A percentile compares a stretch with the other conserved stretches of the same genome.
phyloP scores from a whole-genome alignment of 1,140 invertebrate genomes.

The Coelopa frigida region DNA sequence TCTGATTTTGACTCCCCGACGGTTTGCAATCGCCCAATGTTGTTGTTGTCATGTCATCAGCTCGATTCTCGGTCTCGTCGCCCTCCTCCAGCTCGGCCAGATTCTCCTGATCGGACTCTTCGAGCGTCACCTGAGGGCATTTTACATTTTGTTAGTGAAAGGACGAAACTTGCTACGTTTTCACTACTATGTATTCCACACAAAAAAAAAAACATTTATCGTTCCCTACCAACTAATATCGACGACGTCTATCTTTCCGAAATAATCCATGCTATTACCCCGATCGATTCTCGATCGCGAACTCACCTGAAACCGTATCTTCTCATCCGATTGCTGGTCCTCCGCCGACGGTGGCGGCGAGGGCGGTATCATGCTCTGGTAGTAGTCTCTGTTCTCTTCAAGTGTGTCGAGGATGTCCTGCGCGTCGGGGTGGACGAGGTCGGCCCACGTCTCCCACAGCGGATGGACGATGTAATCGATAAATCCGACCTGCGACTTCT shows the following conservation, averaged over 20 bases:
- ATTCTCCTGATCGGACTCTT: slow-evolving; percentile 61
- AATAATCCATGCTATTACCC: background rate
- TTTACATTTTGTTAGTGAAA: no score
- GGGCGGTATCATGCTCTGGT: slow-evolving; percentile 78
- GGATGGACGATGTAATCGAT: slow-evolving; percentile 99
- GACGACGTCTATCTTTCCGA: background rate
- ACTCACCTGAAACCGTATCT: slow-evolving; percentile 60
- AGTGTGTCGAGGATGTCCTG: slow-evolving; percentile 95
- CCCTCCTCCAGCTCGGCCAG: slow-evolving; percentile 58
- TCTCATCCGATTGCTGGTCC: slow-evolving; percentile 49
- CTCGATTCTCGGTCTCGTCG: slow-evolving; percentile 49
- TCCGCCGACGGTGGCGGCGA: slow-evolving; percentile 63
- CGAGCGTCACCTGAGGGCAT: slow-evolving; percentile 71
- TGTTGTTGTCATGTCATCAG: slow-evolving; percentile 26
- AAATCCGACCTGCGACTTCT: slow-evolving; percentile 98
- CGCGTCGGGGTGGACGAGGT: slow-evolving; percentile 96
- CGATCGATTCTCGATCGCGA: background rate
- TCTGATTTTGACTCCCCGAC: slow-evolving; percentile 47
- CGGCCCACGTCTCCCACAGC: slow-evolving; percentile 99
- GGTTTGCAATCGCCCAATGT: slow-evolving; percentile 45
- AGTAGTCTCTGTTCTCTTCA: slow-evolving; percentile 98
- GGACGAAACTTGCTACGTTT: background rate
- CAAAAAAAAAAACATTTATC: slow-evolving; percentile 3
- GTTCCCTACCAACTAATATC: background rate
- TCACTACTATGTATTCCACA: background rate